Percentiles rank a stretch among this genome's conserved stretches.
Evolutionary conservation across 1,140 invertebrate genomes (phyloP).

Genomic region (Listronotus bonariensis): DNA sequence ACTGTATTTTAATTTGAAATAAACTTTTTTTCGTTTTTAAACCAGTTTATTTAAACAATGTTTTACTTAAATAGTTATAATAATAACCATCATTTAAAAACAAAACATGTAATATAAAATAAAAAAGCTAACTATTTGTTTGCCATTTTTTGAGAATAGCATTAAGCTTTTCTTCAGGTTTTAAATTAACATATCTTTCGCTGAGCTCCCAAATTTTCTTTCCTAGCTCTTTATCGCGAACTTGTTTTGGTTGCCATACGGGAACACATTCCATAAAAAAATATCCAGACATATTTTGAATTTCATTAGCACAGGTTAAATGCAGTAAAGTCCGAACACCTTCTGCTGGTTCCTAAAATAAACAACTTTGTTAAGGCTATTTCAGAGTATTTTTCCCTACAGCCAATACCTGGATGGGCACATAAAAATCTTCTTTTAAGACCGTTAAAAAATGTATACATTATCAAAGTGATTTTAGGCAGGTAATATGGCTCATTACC

Average conservation of each 20-base stretch:
- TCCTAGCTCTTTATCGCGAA: not conserved
- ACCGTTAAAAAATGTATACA: no score
- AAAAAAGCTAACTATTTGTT: not conserved
- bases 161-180: conserved; percentile 9
- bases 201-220: conserved; percentile 11
- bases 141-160: conserved; percentile 1
- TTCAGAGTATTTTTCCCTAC: no score
- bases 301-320: conserved; percentile 49
- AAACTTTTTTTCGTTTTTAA: no score
- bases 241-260: conserved; percentile 10
- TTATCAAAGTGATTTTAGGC: no score
- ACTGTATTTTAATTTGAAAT: no score
- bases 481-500: no score
- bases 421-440: no score
- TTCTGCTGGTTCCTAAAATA: conserved; percentile 40
- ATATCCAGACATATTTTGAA: conserved; percentile 50
- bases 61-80: no score
- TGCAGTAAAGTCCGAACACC: conserved; percentile 52
- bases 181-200: conserved; percentile 8
- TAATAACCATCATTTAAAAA: no score
- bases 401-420: no score
- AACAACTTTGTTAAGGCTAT: not conserved
- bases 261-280: conserved; percentile 46
- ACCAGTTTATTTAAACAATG: no score
- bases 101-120: no score